A percentile compares a stretch with the other conserved stretches of the same genome.
phyloP scores from a whole-genome alignment of 1,140 invertebrate species.

The Akabosia matsudoensis region DNA sequence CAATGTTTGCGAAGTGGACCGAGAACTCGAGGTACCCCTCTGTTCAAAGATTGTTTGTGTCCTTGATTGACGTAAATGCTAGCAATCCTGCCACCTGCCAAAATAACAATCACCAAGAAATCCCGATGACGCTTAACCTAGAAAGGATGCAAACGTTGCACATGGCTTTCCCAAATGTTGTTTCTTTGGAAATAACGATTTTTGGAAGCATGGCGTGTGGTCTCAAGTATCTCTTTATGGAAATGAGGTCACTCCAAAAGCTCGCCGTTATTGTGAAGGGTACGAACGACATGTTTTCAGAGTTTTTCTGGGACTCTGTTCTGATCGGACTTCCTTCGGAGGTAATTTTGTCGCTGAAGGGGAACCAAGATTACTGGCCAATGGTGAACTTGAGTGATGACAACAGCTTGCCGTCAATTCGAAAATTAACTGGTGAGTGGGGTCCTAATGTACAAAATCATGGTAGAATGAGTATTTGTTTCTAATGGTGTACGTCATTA shows the following conservation, averaged over 20 bases:
- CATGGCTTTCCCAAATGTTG: slow-evolving; percentile 7
- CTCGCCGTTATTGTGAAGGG: neutral
- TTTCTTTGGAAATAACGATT: neutral
- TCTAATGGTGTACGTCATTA: too few species aligned
- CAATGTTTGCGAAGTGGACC: slow-evolving; percentile 1
- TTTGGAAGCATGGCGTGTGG: neutral
- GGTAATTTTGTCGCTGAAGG: neutral
- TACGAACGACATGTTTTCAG: neutral
- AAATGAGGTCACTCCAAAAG: slow-evolving; percentile 1
- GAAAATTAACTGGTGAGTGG: neutral
- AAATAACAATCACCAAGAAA: neutral
- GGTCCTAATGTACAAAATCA: neutral
- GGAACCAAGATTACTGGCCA: neutral
- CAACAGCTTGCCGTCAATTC: neutral
- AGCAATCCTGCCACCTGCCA: neutral
- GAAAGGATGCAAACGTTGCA: slow-evolving; percentile 3
- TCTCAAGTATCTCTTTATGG: slow-evolving; percentile 10
- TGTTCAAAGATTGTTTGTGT: neutral
- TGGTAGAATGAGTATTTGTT: neutral
- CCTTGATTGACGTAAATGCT: neutral
- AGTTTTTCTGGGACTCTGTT: neutral
- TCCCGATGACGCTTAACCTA: neutral
- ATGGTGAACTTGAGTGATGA: neutral
- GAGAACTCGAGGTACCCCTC: neutral
- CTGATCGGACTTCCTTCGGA: neutral